Evolutionary conservation across 2,888 invertebrate genomes (phyloP), one percentile per base, ranked within the genome.

Genomic region (Pinctada fucata): DNA sequence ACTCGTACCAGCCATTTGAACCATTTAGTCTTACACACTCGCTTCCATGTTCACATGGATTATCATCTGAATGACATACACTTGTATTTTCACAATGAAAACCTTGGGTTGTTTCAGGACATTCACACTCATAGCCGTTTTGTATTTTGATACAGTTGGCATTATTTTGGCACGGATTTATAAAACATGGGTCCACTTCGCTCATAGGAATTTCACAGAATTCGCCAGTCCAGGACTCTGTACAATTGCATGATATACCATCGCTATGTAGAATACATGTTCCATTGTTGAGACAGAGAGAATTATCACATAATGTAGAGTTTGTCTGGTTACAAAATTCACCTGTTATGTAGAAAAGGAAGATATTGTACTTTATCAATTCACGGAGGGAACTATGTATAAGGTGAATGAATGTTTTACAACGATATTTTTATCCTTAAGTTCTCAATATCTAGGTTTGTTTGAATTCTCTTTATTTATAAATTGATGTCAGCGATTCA

Each of bases 91-190:
- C 65, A 51, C 74, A 74, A 13, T 65, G 66, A 2, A 47, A 2
- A 4, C 74, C 74, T 13, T 64, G 65, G 31, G 74, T 66, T 63
- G 58, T 49, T 45, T 49, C 3, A 0, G 74, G 74, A 66, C 74
- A 74, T 31, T 66, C 31, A 66, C 74, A 74, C 8, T 16, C 31
- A 66, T 65, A 74, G 3, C 13, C 64, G 31, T 64, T 74, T 2
- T 66, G 13, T 10, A n/a, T 65, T 5, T 48, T n/a, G 2, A 50
- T 16, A 66, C 74, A 74, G 0, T 50, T 66, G 8, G 66, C 74
- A 13, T 74, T 66, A n/a, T 66, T 74, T 6, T 50, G 66, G 13
- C 74, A 74, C 1, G 74, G 74, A 5, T 74, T 66, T 45, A 65
- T 49, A 50, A 47, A 58, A 31, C 74, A 74, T 31, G 74, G 74